Evolutionary conservation across 2,888 invertebrate genomes (phyloP), one percentile per base, ranked within the genome.

Genomic region (Folsomia candida): DNA sequence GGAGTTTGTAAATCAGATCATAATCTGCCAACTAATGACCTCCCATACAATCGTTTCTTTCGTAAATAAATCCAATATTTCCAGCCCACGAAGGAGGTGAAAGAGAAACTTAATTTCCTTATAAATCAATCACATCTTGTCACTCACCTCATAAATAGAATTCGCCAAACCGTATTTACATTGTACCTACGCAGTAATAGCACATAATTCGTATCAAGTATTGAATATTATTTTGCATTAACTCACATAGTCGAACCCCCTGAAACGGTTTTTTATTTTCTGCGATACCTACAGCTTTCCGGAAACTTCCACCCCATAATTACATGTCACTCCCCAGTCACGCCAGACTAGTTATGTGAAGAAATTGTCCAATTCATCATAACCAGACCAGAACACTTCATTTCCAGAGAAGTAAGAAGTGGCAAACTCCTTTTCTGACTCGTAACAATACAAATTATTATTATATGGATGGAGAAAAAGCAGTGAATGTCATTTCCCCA

Each of bases 341-440:
- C 54, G 54, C 54, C 54, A 18, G 18, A 14, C 54, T 54, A 18
- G 54, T 54, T 54, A 54, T 20, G 20, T 4, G 54, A 54, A 54
- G 18, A 54, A 54, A 54, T 54, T 54, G 54, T 54, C 22, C 54
- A 54, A 54, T 54, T 54, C 54, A 54, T 54, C 54, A 54, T 54
- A 54, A 54, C 37, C 37, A 37, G 37, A 37, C 37, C 37, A 37
- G 37, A 37, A 37, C 37, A 54, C 54, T 54, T 54, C 18, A 54
- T 54, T 54, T 54, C 54, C 54, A 54, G 54, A 9, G 18, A 14
- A 37, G 4, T 37, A 14, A 37, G 37, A 37, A 37, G 6, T 14
- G 6, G 14, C 37, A 37, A 4, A 37, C 6, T 37, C 4, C 37
- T n/a, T n/a, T n/a, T 37, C 37, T 9, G 37, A 9, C 37, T 37